Conservation (phyloP, 2,888 invertebrate genomes). For the Chloromyia formosa region DNA sequence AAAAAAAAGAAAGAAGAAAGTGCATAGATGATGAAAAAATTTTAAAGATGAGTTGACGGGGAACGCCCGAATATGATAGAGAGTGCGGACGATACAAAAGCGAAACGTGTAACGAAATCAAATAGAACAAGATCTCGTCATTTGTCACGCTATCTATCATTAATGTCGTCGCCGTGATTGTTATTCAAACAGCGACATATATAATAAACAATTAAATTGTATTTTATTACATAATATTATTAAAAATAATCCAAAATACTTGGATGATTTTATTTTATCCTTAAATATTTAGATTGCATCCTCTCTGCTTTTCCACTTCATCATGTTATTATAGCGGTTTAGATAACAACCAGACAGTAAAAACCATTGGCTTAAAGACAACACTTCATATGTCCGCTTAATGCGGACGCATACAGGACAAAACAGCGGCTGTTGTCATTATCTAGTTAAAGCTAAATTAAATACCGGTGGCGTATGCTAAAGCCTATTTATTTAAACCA, state of each 20-base stretch:
- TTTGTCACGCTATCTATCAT: background rate
- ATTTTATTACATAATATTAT: slow-evolving; percentile 41
- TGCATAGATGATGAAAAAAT: background rate
- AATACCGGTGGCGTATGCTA: too few species aligned
- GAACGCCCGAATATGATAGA: background rate
- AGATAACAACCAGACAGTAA: too few species aligned
- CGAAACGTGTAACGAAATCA: background rate
- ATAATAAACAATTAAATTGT: slow-evolving; percentile 35
- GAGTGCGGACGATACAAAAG: background rate
- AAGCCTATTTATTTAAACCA: too few species aligned
- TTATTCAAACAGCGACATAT: slow-evolving; percentile 33
- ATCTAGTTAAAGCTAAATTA: too few species aligned
- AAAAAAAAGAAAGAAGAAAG: slow-evolving; percentile 10
- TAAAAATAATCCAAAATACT: slow-evolving; percentile 30
- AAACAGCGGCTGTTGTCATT: too few species aligned
- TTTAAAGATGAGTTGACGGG: background rate
- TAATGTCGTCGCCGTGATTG: background rate
- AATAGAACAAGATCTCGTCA: background rate
- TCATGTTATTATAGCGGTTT: too few species aligned
- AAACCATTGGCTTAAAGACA: too few species aligned
- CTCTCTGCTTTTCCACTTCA: too few species aligned
- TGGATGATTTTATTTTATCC: slow-evolving; percentile 3
- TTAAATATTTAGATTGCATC: too few species aligned
- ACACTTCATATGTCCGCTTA: too few species aligned
- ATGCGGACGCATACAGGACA: too few species aligned